Evolutionary conservation across 2,113 vertebrate species (phyloP), one percentile per base, ranked within the genome.

Genomic region (Heterocephalus glaber): DNA sequence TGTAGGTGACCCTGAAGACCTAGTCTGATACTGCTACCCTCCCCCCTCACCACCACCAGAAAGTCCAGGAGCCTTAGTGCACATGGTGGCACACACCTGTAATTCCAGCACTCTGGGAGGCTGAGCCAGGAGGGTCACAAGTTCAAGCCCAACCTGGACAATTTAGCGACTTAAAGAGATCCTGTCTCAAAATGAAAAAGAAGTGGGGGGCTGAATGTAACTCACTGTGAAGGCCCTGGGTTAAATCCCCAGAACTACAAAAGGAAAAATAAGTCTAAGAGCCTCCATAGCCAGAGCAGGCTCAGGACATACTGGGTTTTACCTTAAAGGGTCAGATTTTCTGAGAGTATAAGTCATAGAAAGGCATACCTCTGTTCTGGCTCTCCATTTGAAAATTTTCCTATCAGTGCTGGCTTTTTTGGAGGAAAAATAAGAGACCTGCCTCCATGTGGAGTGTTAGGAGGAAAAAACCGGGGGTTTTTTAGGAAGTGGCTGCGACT

Each of bases 391-490:
- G 66, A 97, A 89, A 60, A 95, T 3, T 26, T 66, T 72, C 93
- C 89, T 8, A 8, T 88, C 89, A 76, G 97, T 52, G 70, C 96
- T n/a, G 91, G 98, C 96, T 96, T 99, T 93, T 95, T 97, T 52
- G 90, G 97, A 63, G 98, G 97, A 56, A 98, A 95, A 33, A 99
- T 95, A 20, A 99, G 99, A 38, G 99, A 99, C 86, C 92, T 98
- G 83, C 98, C 98, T 12, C 99, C 99, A 0, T 82, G 70, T 0
- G 92, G 96, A 20, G 98, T 86, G 87, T 98, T 98, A 3, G 98
- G 98, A 19, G 99, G 98, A 95, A 99, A 99, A 96, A 99, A 99
- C 1, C 99, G 98, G 11, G 99, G 99, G 76, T 99, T 99, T 95
- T 97, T 99, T 20, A 99, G 98, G 97, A 99, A 99, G 86, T 92